Percentiles rank a stretch among this genome's conserved stretches.
phyloP scores from a whole-genome alignment of 2,888 invertebrate genomes.

The Fabriciana adippe region DNA sequence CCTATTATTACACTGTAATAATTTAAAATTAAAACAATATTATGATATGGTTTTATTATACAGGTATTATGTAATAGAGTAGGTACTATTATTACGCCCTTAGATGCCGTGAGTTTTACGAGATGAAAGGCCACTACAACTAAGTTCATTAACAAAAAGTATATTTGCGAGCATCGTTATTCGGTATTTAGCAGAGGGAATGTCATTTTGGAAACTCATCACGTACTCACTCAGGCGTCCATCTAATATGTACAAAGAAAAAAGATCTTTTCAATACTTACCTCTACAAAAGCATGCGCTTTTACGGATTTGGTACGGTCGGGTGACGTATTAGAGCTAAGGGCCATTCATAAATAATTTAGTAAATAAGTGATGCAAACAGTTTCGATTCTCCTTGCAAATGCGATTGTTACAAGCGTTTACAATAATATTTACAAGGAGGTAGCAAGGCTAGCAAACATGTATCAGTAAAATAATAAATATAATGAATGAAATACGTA shows the following conservation, averaged over 20 bases:
- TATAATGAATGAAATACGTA: background rate
- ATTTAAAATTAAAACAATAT: no score
- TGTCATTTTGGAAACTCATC: slow-evolving; percentile 61
- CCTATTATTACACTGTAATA: no score
- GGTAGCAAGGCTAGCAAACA: slow-evolving; percentile 6
- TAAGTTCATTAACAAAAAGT: slow-evolving; percentile 1
- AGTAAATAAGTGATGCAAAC: slow-evolving; percentile 59
- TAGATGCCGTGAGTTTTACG: no score
- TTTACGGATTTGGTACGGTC: slow-evolving; percentile 60
- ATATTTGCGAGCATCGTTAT: slow-evolving; percentile 54
- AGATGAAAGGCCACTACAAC: no score
- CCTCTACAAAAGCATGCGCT: slow-evolving; percentile 60
- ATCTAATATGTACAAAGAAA: slow-evolving; percentile 75
- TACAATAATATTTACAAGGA: slow-evolving; percentile 42
- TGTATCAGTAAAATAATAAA: background rate
- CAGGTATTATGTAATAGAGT: no score
- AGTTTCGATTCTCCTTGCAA: slow-evolving; percentile 61
- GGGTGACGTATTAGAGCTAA: slow-evolving; percentile 59
- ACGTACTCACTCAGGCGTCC: slow-evolving; percentile 61
- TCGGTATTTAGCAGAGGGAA: slow-evolving; percentile 59
- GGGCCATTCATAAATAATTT: slow-evolving; percentile 73
- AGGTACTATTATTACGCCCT: no score
- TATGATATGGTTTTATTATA: no score
- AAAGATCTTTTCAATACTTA: slow-evolving; percentile 57
- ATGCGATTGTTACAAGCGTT: slow-evolving; percentile 57